These are phyloP conservation scores for Trogon surrucura DNA, from an alignment of 2,113 vertebrate species.

Conservation along the genomic window DNA sequence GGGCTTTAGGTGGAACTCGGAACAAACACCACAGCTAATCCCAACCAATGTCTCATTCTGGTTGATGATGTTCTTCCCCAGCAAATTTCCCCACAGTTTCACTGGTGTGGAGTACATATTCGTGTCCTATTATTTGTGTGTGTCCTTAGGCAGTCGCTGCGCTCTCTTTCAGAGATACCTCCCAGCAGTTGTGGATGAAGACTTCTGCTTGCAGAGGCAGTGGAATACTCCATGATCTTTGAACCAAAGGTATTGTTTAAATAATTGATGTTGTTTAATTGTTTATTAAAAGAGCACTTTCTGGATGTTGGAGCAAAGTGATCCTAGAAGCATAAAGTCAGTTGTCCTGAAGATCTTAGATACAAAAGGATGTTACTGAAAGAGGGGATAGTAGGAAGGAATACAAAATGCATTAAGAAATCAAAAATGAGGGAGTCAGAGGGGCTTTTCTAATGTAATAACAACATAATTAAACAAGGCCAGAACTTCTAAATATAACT, in stretches of 20 bases:
- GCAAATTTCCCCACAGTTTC: background rate
- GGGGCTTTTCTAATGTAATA: background rate
- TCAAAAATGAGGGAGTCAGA: background rate
- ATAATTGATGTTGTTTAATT: background rate
- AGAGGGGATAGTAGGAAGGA: background rate
- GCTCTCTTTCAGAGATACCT: background rate
- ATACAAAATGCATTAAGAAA: background rate
- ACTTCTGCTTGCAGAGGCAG: constrained; percentile 11
- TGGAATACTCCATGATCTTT: constrained; percentile 13
- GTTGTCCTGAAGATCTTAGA: background rate
- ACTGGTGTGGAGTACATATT: background rate
- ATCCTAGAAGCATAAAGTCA: background rate
- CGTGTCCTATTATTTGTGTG: background rate
- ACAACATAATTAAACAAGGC: background rate
- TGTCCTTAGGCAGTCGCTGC: fast-evolving
- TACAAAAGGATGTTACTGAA: background rate
- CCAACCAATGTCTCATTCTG: background rate
- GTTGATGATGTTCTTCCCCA: background rate
- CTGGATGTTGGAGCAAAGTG: background rate
- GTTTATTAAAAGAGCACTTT: background rate
- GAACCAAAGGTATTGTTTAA: constrained; percentile 38
- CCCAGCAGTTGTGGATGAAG: background rate
- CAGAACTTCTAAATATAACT: background rate
- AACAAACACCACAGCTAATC: background rate
- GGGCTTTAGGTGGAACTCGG: background rate